Conservation (phyloP, 1,140 invertebrate species). For the Tetragonula clypearis region DNA sequence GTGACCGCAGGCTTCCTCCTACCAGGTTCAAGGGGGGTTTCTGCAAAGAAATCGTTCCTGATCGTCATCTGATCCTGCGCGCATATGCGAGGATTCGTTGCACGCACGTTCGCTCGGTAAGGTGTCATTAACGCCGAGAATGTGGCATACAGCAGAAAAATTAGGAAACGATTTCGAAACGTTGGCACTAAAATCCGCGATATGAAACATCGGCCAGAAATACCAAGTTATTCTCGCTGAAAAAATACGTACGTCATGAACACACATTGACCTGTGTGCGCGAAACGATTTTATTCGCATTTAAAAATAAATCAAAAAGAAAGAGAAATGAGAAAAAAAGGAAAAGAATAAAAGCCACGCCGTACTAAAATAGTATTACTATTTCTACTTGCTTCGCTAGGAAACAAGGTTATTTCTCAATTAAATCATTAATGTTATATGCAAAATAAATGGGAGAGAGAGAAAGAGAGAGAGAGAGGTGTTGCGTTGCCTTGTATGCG, state of each 20-base stretch:
- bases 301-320: slow-evolving; percentile 24
- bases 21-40: neutral
- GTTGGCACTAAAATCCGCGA: neutral
- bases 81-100: neutral
- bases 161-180: slow-evolving; percentile 15
- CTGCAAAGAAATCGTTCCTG: slow-evolving; percentile 51
- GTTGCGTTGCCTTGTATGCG: too few species aligned
- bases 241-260: slow-evolving; percentile 9
- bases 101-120: neutral
- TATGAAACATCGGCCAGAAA: neutral
- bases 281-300: neutral
- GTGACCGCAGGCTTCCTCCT: neutral
- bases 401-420: neutral
- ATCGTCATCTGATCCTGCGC: slow-evolving; percentile 31
- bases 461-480: too few species aligned
- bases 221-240: neutral
- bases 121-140: neutral
- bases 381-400: neutral
- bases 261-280: neutral
- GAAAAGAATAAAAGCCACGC: too few species aligned
- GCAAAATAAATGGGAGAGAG: neutral
- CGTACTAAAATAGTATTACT: too few species aligned
- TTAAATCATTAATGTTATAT: neutral
- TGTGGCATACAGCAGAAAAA: neutral
- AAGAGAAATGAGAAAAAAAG: too few species aligned